These are phyloP conservation scores for Ptychoptera albimana DNA, from an alignment of 2,888 invertebrate species.

Conservation along the genomic window DNA sequence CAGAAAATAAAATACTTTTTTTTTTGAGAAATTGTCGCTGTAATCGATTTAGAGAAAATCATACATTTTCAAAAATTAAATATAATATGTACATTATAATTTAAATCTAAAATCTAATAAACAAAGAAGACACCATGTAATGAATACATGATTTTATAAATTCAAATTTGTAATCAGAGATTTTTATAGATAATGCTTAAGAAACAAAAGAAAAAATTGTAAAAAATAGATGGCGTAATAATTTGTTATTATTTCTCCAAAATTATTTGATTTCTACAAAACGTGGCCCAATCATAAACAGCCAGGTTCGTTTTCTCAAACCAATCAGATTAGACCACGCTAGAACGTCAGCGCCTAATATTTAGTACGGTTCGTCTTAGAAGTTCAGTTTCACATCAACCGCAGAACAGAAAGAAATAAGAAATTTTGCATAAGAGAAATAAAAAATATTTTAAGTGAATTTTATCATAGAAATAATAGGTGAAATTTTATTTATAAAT, in stretches of 20 bases:
- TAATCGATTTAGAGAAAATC: no score
- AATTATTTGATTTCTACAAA: conserved; percentile 2
- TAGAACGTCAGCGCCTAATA: conserved; percentile 18
- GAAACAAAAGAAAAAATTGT: not conserved
- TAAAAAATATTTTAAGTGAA: no score
- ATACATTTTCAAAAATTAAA: no score
- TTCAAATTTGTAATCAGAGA: not conserved
- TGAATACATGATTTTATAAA: no score
- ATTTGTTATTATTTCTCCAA: not conserved
- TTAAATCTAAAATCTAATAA: no score
- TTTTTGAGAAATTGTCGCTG: no score
- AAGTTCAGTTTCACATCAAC: conserved; percentile 23
- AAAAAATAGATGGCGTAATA: not conserved
- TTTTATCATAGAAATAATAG: no score
- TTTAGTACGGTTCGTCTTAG: conserved; percentile 18
- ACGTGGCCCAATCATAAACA: conserved; percentile 22
- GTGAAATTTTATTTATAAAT: no score
- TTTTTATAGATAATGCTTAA: not conserved
- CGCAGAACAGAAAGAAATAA: conserved; percentile 17
- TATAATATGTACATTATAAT: no score
- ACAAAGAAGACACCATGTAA: no score
- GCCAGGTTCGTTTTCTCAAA: conserved; percentile 13
- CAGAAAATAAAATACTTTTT: not conserved
- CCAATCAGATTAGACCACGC: conserved; percentile 21
- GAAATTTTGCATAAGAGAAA: conserved; percentile 1